phyloP scores from a whole-genome alignment of 2,888 invertebrate genomes.

The Mylabris sibirica region DNA sequence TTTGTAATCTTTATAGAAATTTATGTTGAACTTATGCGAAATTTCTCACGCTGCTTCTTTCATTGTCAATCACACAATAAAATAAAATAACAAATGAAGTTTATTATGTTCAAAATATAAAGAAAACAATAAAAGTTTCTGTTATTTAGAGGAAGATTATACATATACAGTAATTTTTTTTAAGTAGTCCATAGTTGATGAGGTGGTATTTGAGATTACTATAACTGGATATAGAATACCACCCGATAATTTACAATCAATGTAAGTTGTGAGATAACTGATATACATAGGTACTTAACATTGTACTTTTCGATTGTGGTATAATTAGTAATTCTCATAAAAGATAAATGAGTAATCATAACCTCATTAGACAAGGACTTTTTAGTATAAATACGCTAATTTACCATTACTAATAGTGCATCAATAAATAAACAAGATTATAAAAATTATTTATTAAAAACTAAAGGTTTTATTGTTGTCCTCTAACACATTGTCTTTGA shows the following conservation, averaged over 20 bases:
- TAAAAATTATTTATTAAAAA: neutral
- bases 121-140: no score
- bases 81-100: neutral
- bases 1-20: neutral
- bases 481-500: no score
- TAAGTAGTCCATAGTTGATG: no score
- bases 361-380: neutral
- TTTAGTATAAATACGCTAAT: neutral
- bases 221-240: no score
- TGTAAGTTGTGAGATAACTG: neutral
- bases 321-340: neutral
- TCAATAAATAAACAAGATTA: neutral
- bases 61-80: neutral
- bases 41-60: conserved; percentile 4
- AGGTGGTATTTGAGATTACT: no score
- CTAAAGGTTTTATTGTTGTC: neutral
- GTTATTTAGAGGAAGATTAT: no score
- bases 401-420: neutral
- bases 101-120: neutral
- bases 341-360: neutral
- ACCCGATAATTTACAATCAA: neutral
- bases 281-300: neutral
- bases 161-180: no score
- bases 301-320: neutral
- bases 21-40: neutral